Base-by-base conservation (phyloP, 2,888 invertebrate species). In the Erebia aethiops region DNA sequence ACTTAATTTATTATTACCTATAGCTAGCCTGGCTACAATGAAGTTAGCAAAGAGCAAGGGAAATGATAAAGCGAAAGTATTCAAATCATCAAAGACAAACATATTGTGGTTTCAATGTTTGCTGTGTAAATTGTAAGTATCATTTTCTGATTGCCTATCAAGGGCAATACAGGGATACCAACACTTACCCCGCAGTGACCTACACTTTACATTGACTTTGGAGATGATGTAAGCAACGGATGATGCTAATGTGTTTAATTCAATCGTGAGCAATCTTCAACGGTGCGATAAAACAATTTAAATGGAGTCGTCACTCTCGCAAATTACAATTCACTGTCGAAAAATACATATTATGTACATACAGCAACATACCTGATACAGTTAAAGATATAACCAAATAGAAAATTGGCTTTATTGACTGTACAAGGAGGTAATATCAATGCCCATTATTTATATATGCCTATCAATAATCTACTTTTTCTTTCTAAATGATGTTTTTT, bases 201-300 rank as follows among this genome's bases (percentile, higher is more conserved):
- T 61, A 64, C 68, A 68, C 43, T 72, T 65, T 66, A 65, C 67
- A 77, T 51, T 69, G 52, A 70, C 66, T 61, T 66, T 63, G 73
- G 68, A 75, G 84, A 81, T 88, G 87, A 87, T 85, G 87, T 88
- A 87, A 87, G 80, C 73, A 78, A 71, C 83, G 84, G 85, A 86
- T 80, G 83, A 78, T 80, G 82, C 78, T 84, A 82, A 86, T 82
- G 79, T 77, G 76, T 83, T 80, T 84, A 83, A 86, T 85, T 86
- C 78, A 81, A 85, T 84, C 79, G 78, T 75, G 76, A 76, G 74
- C 74, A 77, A 81, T 79, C 76, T 79, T 69, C 68, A 67, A 57
- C 43, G 57, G 57, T 57, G 67, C 71, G 71, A 75, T 75, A 73
- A 70, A 71, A 70, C 60, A 75, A 71, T 67, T 72, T 62, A 46